Percentiles rank a stretch among this genome's conserved stretches.
Conservation (phyloP, 2,113 vertebrate genomes). For the Leucoraja erinaceus region DNA sequence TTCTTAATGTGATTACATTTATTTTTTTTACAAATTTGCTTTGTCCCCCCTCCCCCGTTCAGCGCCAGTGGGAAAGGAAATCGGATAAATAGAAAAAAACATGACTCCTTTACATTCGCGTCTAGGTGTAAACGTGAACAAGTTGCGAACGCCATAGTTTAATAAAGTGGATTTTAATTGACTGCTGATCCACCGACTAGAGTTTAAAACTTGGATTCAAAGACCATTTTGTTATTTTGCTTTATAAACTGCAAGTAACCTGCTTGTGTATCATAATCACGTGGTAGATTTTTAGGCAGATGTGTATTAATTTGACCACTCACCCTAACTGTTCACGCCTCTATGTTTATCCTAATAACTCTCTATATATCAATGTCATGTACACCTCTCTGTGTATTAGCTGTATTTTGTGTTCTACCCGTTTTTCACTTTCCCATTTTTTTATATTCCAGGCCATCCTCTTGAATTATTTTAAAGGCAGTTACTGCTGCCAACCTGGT, state of each 20-base stretch:
- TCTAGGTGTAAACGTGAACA: background rate
- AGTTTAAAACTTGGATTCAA: background rate
- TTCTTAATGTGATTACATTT: background rate
- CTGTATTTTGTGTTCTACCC: background rate
- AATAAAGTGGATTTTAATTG: background rate
- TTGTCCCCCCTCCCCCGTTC: no score
- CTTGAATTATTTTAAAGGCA: background rate
- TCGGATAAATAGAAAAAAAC: background rate
- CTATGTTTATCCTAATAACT: background rate
- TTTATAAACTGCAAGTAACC: background rate
- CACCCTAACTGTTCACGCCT: background rate
- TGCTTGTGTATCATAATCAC: background rate
- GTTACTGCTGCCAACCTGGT: background rate
- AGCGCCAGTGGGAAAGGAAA: background rate
- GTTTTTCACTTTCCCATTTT: background rate
- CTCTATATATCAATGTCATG: background rate
- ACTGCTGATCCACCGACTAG: background rate
- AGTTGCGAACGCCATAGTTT: background rate
- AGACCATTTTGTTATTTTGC: background rate
- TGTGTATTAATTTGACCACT: background rate
- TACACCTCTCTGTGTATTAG: background rate
- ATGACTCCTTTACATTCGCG: background rate
- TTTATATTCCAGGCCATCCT: background rate
- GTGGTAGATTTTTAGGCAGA: background rate
- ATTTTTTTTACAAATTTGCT: background rate